phyloP scores from a whole-genome alignment of 2,888 invertebrate species.

The Rhagonycha fulva region DNA sequence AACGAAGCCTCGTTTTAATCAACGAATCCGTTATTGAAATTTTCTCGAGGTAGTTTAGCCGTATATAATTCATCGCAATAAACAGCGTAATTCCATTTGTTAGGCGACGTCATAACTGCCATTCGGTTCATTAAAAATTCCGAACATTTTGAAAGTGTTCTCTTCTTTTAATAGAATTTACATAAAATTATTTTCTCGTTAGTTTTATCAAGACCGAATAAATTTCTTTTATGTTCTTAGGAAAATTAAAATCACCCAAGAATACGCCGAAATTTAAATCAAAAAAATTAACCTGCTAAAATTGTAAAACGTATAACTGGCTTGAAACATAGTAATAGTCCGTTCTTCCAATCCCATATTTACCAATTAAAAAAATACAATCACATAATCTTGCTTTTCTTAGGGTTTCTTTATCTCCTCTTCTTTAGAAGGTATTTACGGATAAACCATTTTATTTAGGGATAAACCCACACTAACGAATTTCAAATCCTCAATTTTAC shows the following conservation, averaged over 20 bases:
- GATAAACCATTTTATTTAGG: too few species aligned
- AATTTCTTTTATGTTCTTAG: conserved; percentile 20
- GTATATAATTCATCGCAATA: conserved; percentile 24
- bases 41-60: conserved; percentile 21
- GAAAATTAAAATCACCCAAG: conserved; percentile 18
- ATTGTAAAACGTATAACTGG: background rate
- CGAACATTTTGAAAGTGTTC: conserved; percentile 24
- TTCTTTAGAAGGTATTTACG: too few species aligned
- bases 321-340: conserved; percentile 1
- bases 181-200: conserved; percentile 23
- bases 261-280: conserved; percentile 19
- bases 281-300: background rate
- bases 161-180: conserved; percentile 19
- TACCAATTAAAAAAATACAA: background rate
- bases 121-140: conserved; percentile 26
- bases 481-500: too few species aligned
- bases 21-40: conserved; percentile 30
- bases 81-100: conserved; percentile 21
- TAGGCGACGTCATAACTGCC: conserved; percentile 20
- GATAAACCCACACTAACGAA: too few species aligned
- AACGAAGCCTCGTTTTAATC: conserved; percentile 32
- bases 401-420: too few species aligned
- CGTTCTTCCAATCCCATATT: background rate
- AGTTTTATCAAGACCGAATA: conserved; percentile 25
- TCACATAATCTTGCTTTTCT: too few species aligned